Evolutionary conservation across 2,797 vertebrate genomes (phyloP).

Genomic region (Mus caroli): DNA sequence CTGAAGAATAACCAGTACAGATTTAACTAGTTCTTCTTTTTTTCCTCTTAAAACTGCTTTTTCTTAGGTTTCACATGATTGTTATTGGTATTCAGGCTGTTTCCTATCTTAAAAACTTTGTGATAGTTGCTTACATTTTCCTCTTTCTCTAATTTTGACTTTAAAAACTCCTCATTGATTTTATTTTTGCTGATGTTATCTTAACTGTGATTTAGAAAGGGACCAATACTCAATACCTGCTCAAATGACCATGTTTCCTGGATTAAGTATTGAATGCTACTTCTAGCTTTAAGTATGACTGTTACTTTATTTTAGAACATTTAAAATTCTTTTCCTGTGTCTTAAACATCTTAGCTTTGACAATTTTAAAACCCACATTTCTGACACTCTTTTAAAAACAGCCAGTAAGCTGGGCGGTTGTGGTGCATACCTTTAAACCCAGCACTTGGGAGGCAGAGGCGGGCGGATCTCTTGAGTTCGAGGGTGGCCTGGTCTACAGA

Average conservation of each 20-base stretch:
- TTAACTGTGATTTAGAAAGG: slow-evolving; percentile 32
- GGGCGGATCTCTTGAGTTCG: neutral
- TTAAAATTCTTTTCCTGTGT: slow-evolving; percentile 32
- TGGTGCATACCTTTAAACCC: neutral
- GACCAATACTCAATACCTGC: slow-evolving; percentile 27
- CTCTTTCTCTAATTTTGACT: neutral
- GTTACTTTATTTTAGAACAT: slow-evolving; percentile 38
- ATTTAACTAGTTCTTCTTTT: neutral
- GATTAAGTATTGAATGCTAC: slow-evolving; percentile 15
- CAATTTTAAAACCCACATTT: slow-evolving; percentile 19
- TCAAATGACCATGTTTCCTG: neutral
- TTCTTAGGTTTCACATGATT: neutral
- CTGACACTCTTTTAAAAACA: slow-evolving; percentile 26
- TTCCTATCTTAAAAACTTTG: neutral
- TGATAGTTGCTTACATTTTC: neutral
- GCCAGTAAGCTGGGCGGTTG: neutral
- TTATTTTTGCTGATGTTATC: neutral
- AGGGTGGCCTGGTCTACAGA: neutral
- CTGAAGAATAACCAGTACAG: neutral
- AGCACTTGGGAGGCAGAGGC: neutral
- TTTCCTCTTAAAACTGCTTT: neutral
- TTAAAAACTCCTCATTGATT: neutral
- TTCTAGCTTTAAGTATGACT: slow-evolving; percentile 10
- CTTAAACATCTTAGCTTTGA: slow-evolving; percentile 23
- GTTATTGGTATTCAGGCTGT: neutral